Evolutionary conservation across 2,113 vertebrate species (phyloP).

Genomic region (Elephantulus edwardii): DNA sequence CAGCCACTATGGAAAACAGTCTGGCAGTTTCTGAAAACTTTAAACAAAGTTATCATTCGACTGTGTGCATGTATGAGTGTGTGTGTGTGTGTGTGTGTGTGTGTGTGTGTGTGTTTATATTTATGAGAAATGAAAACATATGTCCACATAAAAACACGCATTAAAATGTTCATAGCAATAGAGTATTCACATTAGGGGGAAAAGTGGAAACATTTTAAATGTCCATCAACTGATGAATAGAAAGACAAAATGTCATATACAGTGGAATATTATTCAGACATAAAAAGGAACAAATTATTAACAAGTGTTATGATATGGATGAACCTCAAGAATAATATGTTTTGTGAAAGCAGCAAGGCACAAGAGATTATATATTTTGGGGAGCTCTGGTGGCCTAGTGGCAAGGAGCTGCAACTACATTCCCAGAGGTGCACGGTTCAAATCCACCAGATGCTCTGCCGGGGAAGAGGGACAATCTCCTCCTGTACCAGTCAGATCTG

Average conservation of each 20-base stretch:
- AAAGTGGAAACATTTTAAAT: neutral
- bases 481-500: too few relatives aligned
- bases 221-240: neutral
- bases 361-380: neutral
- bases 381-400: too few relatives aligned
- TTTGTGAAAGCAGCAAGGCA: neutral
- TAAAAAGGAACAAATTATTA: neutral
- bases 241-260: neutral
- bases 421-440: too few relatives aligned
- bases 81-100: too few relatives aligned
- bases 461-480: too few relatives aligned
- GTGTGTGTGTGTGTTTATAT: too few relatives aligned
- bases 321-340: neutral
- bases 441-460: too few relatives aligned
- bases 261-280: neutral
- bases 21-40: neutral
- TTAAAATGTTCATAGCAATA: neutral
- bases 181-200: neutral
- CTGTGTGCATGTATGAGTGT: too few relatives aligned
- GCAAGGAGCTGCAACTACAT: too few relatives aligned
- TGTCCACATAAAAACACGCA: neutral
- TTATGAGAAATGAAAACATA: neutral
- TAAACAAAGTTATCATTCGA: neutral
- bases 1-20: neutral
- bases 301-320: rapidly evolving